Percentiles rank a stretch among this genome's conserved stretches.
Evolutionary conservation across 2,888 invertebrate species (phyloP).

Genomic region (Morpho achilles): DNA sequence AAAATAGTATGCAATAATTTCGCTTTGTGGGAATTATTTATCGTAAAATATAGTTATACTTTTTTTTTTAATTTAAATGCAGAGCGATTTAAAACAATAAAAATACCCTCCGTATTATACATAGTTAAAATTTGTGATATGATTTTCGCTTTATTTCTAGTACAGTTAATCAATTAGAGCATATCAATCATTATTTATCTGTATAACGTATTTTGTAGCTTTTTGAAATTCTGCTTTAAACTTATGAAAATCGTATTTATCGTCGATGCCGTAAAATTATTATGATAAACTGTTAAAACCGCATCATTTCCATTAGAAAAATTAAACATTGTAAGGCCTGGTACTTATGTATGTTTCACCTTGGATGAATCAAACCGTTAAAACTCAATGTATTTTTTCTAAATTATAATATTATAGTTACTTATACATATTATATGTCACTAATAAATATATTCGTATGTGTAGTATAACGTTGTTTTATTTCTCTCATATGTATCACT

Average conservation of each 20-base stretch:
- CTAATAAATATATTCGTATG: slow-evolving; percentile 64
- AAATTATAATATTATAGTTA: slow-evolving; percentile 42
- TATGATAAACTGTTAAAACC: slow-evolving; percentile 20
- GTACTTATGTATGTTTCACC: slow-evolving; percentile 24
- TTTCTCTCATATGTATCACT: slow-evolving; percentile 27
- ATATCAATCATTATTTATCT: not conserved
- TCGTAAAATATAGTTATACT: too few relatives aligned
- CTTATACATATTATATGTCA: slow-evolving; percentile 46
- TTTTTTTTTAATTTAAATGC: too few relatives aligned
- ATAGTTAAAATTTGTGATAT: too few relatives aligned
- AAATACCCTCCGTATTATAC: too few relatives aligned
- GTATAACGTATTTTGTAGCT: not conserved
- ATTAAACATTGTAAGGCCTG: slow-evolving; percentile 9
- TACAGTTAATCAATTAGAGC: not conserved
- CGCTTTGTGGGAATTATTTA: too few relatives aligned
- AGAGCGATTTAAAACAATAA: too few relatives aligned
- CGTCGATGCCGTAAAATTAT: not conserved
- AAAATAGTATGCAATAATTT: too few relatives aligned
- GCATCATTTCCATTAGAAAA: slow-evolving; percentile 14
- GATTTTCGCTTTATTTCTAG: too few relatives aligned
- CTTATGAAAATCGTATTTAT: too few relatives aligned
- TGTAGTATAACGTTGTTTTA: slow-evolving; percentile 57
- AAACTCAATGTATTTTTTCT: slow-evolving; percentile 39
- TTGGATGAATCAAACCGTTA: slow-evolving; percentile 16
- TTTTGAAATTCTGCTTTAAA: not conserved